These are phyloP conservation scores for Caranx melampygus DNA, from an alignment of 2,113 vertebrate genomes.

Conservation along the genomic window DNA sequence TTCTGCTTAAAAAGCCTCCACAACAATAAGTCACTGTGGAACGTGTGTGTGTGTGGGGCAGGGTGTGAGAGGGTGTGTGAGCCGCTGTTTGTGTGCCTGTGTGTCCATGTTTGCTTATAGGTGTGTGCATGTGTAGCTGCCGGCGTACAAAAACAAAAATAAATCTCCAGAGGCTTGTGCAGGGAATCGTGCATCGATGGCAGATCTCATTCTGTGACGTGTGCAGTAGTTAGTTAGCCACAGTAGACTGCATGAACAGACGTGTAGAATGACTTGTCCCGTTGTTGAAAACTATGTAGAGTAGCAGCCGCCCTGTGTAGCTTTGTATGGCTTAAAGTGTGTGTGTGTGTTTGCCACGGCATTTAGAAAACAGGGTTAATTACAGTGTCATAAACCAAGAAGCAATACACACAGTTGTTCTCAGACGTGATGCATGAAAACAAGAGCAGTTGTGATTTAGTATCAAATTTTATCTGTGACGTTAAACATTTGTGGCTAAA, in stretches of 20 bases:
- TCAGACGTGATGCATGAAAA: slow-evolving; percentile 37
- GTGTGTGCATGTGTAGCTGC: slow-evolving; percentile 42
- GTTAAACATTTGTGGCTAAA: background rate
- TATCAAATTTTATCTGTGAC: background rate
- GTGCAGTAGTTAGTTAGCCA: slow-evolving; percentile 58
- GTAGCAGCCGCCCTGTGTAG: slow-evolving; percentile 68
- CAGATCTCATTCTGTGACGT: slow-evolving; percentile 39
- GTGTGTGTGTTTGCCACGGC: slow-evolving; percentile 27
- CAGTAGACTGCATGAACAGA: slow-evolving; percentile 74
- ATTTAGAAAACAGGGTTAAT: slow-evolving; percentile 52
- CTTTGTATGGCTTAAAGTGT: slow-evolving; percentile 64
- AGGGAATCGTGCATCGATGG: slow-evolving; percentile 40
- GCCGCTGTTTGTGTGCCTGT: slow-evolving; percentile 41
- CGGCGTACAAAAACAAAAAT: slow-evolving; percentile 3
- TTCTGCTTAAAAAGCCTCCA: background rate
- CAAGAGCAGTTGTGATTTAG: slow-evolving; percentile 3
- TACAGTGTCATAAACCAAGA: slow-evolving; percentile 24
- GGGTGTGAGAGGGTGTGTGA: slow-evolving; percentile 47
- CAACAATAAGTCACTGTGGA: slow-evolving; percentile 27
- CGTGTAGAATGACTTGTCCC: slow-evolving; percentile 52
- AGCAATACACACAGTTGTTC: slow-evolving; percentile 25
- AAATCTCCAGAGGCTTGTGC: slow-evolving; percentile 40
- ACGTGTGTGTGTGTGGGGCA: slow-evolving; percentile 15
- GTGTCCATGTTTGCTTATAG: slow-evolving; percentile 36
- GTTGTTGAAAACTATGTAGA: slow-evolving; percentile 56